A percentile compares a stretch with the other conserved stretches of the same genome.
Evolutionary conservation across 2,113 vertebrate genomes (phyloP).

Genomic region (Chaetodon auriga): DNA sequence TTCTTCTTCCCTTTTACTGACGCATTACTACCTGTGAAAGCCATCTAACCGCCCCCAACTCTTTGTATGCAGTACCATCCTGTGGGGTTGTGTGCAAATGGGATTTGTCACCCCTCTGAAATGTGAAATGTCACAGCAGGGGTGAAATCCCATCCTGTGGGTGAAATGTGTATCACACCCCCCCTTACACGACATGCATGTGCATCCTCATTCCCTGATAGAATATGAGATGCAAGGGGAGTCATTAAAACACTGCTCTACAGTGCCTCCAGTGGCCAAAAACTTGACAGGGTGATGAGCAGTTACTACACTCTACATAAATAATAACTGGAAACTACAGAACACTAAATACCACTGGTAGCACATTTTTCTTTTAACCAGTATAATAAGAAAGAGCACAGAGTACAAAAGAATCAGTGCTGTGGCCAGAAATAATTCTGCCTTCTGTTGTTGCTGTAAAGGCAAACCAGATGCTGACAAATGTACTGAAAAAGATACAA

Average conservation of each 20-base stretch:
- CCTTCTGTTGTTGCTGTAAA: neutral
- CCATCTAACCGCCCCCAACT: neutral
- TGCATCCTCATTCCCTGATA: neutral
- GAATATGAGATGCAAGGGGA: neutral
- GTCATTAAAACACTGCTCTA: neutral
- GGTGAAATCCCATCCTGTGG: constrained; percentile 12
- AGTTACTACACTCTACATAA: neutral
- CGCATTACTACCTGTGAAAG: neutral
- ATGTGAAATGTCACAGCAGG: constrained; percentile 6
- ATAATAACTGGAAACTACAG: neutral
- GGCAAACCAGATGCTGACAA: neutral
- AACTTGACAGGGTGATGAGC: neutral
- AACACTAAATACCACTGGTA: neutral
- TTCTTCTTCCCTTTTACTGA: neutral
- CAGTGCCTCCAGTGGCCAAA: neutral
- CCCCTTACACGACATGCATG: neutral
- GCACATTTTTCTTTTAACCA: neutral
- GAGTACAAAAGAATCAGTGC: too few species aligned
- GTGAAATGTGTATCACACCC: neutral
- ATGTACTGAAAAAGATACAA: neutral
- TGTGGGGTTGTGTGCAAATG: constrained; percentile 2
- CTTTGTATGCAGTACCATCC: constrained; percentile 1
- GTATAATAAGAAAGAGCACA: neutral
- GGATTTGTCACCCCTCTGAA: constrained; percentile 16
- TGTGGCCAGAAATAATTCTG: neutral